These are phyloP conservation scores for Phalacrocorax carbo DNA, from an alignment of 2,113 vertebrate genomes.

Conservation along the genomic window DNA sequence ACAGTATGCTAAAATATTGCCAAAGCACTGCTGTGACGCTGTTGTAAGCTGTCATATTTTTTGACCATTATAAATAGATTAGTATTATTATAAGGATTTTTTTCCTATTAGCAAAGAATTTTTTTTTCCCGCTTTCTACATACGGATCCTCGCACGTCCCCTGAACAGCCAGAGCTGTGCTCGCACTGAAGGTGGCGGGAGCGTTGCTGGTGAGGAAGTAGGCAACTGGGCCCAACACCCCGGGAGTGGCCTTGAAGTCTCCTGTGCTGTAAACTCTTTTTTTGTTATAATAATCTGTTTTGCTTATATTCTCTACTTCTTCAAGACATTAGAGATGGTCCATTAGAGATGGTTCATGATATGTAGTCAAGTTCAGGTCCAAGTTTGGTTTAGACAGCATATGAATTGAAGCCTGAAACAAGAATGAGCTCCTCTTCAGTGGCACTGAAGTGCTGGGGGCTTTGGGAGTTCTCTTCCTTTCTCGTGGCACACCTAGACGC, in stretches of 20 bases:
- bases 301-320: not conserved
- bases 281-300: not conserved
- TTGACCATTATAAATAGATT: slow-evolving; percentile 62
- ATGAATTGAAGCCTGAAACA: not conserved
- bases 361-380: not conserved
- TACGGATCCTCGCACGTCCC: not conserved
- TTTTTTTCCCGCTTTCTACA: not conserved
- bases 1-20: slow-evolving; percentile 55
- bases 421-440: not conserved
- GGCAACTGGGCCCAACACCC: not conserved
- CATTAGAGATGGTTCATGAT: not conserved
- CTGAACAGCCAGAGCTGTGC: not conserved
- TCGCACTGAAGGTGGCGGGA: not conserved
- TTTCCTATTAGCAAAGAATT: slow-evolving; percentile 22
- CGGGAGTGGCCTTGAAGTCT: not conserved
- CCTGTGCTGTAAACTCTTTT: not conserved
- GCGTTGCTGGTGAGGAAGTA: not conserved
- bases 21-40: slow-evolving; percentile 38
- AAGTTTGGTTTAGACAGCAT: not conserved
- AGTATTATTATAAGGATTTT: slow-evolving; percentile 44
- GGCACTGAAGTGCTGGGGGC: not conserved
- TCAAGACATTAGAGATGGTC: not conserved
- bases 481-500: not conserved
- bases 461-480: not conserved
- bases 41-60: slow-evolving; percentile 49